phyloP scores from a whole-genome alignment of 1,140 invertebrate species.

The Coenobita brevimanus region DNA sequence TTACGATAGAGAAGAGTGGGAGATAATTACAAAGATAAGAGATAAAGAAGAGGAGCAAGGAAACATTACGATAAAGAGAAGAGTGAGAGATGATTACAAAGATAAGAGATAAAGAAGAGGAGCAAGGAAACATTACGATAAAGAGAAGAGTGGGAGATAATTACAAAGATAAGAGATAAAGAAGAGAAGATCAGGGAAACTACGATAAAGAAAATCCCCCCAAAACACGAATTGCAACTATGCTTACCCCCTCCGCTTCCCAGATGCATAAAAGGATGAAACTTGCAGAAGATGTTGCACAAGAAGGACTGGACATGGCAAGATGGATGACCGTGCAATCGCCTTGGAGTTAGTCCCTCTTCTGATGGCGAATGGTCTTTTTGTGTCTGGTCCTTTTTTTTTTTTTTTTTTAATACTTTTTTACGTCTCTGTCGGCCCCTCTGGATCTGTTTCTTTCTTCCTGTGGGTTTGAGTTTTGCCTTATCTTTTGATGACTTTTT shows the following conservation, averaged over 20 bases:
- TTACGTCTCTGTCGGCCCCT: no score
- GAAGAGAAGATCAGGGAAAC: not conserved
- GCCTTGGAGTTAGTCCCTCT: no score
- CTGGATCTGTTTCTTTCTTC: no score
- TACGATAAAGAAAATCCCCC: not conserved
- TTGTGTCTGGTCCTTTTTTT: no score
- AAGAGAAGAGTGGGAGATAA: not conserved
- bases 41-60: not conserved
- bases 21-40: not conserved
- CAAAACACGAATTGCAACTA: no score
- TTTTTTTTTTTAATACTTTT: no score
- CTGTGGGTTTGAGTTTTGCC: no score
- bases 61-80: no score
- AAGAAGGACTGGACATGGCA: no score
- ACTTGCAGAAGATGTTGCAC: no score
- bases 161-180: not conserved
- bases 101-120: not conserved
- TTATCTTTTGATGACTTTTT: not conserved
- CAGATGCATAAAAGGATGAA: not conserved
- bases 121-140: not conserved
- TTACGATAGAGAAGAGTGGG: not conserved
- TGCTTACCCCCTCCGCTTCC: not conserved
- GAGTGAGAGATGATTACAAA: not conserved
- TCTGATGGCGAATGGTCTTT: no score
- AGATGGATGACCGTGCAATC: no score